phyloP scores from a whole-genome alignment of 2,888 invertebrate genomes.

The Papilio gigon region DNA sequence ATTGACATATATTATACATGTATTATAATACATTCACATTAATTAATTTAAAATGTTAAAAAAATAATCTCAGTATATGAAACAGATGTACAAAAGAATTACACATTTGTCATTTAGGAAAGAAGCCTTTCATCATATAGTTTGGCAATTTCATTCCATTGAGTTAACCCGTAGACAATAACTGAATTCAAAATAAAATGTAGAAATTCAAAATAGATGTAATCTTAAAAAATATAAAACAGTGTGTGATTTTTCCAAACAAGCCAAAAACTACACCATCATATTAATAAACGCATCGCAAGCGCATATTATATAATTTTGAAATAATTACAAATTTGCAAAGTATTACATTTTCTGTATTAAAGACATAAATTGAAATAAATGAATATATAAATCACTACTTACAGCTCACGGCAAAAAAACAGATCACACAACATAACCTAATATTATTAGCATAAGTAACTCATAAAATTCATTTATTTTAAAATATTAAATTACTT shows the following conservation, averaged over 20 bases:
- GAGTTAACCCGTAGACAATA: background rate
- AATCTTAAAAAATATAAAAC: conserved; percentile 6
- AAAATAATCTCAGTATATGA: no score
- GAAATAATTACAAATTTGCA: background rate
- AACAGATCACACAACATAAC: conserved; percentile 70
- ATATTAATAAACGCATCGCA: conserved; percentile 29
- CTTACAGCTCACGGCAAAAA: conserved; percentile 67
- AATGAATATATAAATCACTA: conserved; percentile 47
- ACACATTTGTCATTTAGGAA: background rate
- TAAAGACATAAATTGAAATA: conserved; percentile 41
- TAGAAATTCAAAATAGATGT: background rate
- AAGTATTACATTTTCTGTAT: conserved; percentile 28
- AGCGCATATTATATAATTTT: background rate
- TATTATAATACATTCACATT: no score
- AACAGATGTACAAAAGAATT: background rate
- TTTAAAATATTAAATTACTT: background rate
- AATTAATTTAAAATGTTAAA: no score
- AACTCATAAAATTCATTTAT: conserved; percentile 42
- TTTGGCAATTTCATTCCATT: background rate
- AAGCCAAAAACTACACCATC: conserved; percentile 21
- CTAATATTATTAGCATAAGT: conserved; percentile 59
- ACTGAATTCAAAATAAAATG: background rate
- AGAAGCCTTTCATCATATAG: background rate
- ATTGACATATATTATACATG: no score
- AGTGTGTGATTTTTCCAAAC: background rate